Percentiles rank a stretch among this genome's conserved stretches.
phyloP scores from a whole-genome alignment of 1,140 invertebrate species.

The Brevipalpus yothersi region DNA sequence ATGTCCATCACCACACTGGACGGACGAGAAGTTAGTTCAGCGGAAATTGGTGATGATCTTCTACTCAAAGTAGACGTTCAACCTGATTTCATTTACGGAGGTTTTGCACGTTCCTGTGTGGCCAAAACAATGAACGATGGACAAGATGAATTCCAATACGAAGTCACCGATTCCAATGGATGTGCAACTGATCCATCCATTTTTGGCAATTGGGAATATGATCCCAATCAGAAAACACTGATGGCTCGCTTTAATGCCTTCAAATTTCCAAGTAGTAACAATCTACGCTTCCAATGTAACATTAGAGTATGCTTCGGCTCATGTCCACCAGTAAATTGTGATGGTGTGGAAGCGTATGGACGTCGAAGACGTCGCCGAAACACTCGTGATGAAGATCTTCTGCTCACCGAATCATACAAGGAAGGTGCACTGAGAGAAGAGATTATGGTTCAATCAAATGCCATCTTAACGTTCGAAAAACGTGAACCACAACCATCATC shows the following conservation, averaged over 20 bases:
- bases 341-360: conserved; percentile 65
- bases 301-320: conserved; percentile 80
- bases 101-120: conserved; percentile 70
- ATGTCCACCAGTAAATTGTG: conserved; percentile 81
- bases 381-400: conserved; percentile 7
- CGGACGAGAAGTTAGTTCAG: conserved; percentile 62
- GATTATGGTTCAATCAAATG: conserved; percentile 72
- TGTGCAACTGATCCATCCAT: conserved; percentile 74
- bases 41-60: conserved; percentile 73
- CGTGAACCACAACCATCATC: conserved; percentile 39
- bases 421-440: conserved; percentile 67
- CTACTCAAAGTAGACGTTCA: conserved; percentile 77
- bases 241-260: conserved; percentile 69
- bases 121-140: conserved; percentile 59
- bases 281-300: conserved; percentile 83
- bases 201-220: conserved; percentile 75
- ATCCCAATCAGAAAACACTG: conserved; percentile 49
- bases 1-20: conserved; percentile 71
- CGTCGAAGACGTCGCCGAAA: conserved; percentile 35
- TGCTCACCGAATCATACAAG: conserved; percentile 19
- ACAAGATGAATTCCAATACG: conserved; percentile 63
- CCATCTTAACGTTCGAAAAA: conserved; percentile 63
- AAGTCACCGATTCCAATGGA: conserved; percentile 76
- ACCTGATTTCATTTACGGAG: conserved; percentile 71
- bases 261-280: conserved; percentile 82